Base-by-base conservation (phyloP, 2,888 invertebrate species). In the Rhyacophila evoluta region DNA sequence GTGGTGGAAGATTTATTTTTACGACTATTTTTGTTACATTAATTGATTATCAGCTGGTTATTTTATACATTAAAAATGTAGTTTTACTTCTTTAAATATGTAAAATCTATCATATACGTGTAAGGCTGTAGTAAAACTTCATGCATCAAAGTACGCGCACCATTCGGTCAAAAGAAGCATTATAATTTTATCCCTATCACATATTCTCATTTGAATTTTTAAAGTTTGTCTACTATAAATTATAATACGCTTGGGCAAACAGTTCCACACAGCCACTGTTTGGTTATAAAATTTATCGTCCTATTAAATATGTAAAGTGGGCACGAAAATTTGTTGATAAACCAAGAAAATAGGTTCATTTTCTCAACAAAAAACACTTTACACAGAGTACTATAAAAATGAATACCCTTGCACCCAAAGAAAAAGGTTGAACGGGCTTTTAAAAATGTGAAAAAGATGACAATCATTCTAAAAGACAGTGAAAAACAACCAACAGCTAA, bases 331-430 rank as follows among this genome's bases (percentile, higher is more conserved):
- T 55, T 55, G 55, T 55, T 55, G 55, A 55, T 55, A 55, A 55
- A 55, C 55, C 55, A 55, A 55, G 55, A 55, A 55, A 55, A 55
- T 55, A 55, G 55, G 55, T 55, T 55, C 55, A 55, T 55, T 55
- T 55, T 55, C 55, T 55, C 55, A 55, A 55, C 55, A 55, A 25
- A 38, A 55, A 55, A 55, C 55, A 55, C 25, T 55, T 55, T 25
- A 6, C 55, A 41, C 12, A 6, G 41, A 41, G 8, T 19, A 55
- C 55, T 25, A 25, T 8, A 55, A 55, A 25, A 25, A 55, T 1
- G 55, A 25, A 19, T 25, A 19, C 25, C 25, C 10, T 1, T 19
- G 55, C 55, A 25, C 19, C 8, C 8, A 55, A 55, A 55, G 25
- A 8, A 55, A 25, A 55, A 8, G 25, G 6, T 55, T 12, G 19